Evolutionary conservation across 2,888 invertebrate species (phyloP), one percentile per base, ranked within the genome.

Genomic region (Diarsia rubi): DNA sequence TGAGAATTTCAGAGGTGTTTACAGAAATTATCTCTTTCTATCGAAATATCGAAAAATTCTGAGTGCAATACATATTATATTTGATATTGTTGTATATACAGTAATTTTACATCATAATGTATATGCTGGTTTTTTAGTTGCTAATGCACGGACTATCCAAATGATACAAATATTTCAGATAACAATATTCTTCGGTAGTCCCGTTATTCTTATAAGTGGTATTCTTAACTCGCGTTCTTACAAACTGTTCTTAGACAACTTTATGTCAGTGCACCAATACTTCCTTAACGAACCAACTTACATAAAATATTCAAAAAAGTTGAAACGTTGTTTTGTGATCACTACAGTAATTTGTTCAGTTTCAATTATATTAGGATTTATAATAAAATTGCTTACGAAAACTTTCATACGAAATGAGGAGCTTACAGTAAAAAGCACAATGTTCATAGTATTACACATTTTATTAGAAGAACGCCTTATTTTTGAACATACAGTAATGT

Each of bases 1-100:
- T 1, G 81, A 80, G 60, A 71, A 69, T 63, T 27, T 80, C 8
- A 37, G 49, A 57, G 70, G 65, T 19, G 31, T 75, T 57, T 66
- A 60, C 4, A 75, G 75, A 66, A 75, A 72, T 66, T 69, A 69
- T 42, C 16, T 21, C 3, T 47, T 65, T 14, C 2, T 65, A 8
- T 21, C 60, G 2, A 69, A 60, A 52, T 3, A n/a, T 16, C 1
- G 6, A 5, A 69, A 71, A 80, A 62, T 66, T 2, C 5, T 65
- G 0, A 24, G 49, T 27, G 14, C 21, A 31, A 6, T 62, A 14
- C 78, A 57, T 12, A 9, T 67, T 8, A 11, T 27, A 19, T 2
- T 67, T 16, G 63, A 78, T 66, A 31, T 71, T 44, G 3, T 44
- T 0, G 3, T 65, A 1, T 66, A 0, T 27, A 0, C 6, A 1